phyloP scores from a whole-genome alignment of 2,113 vertebrate species.

The Crotalus horridus region DNA sequence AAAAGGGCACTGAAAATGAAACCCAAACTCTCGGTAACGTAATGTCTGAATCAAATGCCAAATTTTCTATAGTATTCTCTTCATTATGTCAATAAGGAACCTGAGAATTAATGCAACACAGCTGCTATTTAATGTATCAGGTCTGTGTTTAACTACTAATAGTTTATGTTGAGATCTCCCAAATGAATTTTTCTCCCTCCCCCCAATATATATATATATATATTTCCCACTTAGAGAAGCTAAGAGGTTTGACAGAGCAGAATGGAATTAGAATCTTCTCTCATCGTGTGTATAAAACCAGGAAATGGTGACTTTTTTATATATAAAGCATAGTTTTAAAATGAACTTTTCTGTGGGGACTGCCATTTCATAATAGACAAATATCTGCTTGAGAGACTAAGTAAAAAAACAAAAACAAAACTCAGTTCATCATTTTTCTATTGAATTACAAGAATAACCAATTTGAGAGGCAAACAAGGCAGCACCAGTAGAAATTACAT shows the following conservation, averaged over 20 bases:
- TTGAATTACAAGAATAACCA: background rate
- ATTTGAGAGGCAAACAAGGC: background rate
- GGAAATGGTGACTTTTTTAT: background rate
- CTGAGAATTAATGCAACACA: background rate
- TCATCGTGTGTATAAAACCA: background rate
- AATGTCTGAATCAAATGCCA: background rate
- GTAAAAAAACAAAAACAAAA: background rate
- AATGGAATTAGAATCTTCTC: background rate
- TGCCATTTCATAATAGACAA: background rate
- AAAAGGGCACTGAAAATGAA: background rate
- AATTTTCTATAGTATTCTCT: background rate
- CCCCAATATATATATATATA: background rate
- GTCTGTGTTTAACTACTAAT: background rate
- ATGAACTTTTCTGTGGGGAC: background rate
- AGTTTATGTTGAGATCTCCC: background rate
- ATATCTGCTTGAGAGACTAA: background rate
- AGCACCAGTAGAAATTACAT: background rate
- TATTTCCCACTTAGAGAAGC: background rate
- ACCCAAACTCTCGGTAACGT: background rate
- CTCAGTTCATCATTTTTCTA: background rate
- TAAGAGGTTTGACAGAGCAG: background rate
- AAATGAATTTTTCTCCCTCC: background rate
- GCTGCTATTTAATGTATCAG: background rate
- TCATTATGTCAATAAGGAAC: background rate
- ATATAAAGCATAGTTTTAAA: background rate